Evolutionary conservation across 2,797 vertebrate species (phyloP), one percentile per base, ranked within the genome.

Genomic region (Huso huso): DNA sequence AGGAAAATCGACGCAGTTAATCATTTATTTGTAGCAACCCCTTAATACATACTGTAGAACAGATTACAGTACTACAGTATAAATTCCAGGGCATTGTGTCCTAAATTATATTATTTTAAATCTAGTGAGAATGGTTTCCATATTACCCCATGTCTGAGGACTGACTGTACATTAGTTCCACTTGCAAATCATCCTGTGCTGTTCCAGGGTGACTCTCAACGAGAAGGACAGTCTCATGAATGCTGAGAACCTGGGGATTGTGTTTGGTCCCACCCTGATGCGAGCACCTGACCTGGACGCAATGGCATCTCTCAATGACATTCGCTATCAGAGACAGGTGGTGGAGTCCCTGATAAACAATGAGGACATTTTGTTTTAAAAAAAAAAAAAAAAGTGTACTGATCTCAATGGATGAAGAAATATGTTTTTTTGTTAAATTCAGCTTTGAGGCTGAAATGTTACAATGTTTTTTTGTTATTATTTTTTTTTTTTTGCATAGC

Each of bases 261-360:
- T 99, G 58, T 99, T 98, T 13, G 96, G 96, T 58, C 97, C 97
- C 63, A 99, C 97, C 59, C 91, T 99, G 3, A 98, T 99, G 97
- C 90, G 94, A 0, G 92, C 93, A 0, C 94, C 95, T 0, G 86
- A 96, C 80, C 88, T 91, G 68, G 97, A 99, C 2, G 94, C 95
- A 15, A 93, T 98, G 86, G 94, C 94, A 0, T 93, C 95, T 0
- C 79, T 99, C 77, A 99, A 98, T 1, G 96, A 99, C 83, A 95
- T 99, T 83, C 94, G 96, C 74, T 93, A 96, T 83, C 97, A 99
- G 88, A 93, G 97, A 82, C 96, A 97, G 81, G 95, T 99, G 89
- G 96, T 99, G 83, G 97, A 99, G 87, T 87, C 90, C 79, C 95
- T 99, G 77, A 99, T 99, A 81, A 97, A 97, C 82, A 97, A 97